Conservation (phyloP, 2,113 vertebrate species). For the Hippocampus mohnikei region DNA sequence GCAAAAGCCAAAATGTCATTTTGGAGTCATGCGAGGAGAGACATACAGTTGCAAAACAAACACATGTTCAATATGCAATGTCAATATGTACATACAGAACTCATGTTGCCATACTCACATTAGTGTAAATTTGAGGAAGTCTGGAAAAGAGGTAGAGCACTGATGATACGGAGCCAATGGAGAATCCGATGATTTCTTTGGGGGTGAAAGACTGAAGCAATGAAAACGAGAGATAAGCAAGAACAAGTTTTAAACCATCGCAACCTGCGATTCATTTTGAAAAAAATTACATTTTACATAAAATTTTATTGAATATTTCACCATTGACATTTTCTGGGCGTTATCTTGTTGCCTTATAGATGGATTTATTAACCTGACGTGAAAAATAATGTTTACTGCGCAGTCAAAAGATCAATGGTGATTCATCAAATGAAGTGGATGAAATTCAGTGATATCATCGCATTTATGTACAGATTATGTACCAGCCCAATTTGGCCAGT, state of each 20-base stretch:
- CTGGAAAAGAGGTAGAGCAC: conserved; percentile 87
- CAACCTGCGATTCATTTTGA: not conserved
- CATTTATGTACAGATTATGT: too few species aligned
- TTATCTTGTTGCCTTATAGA: too few species aligned
- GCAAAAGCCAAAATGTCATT: not conserved
- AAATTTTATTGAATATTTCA: too few species aligned
- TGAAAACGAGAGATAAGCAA: conserved; percentile 1
- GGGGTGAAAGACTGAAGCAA: conserved; percentile 75
- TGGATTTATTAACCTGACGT: too few species aligned
- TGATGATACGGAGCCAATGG: conserved; percentile 83
- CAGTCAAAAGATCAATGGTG: too few species aligned
- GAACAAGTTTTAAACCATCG: not conserved
- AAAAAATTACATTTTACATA: not conserved
- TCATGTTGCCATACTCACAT: conserved; percentile 74
- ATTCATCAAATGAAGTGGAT: too few species aligned
- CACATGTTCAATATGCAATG: not conserved
- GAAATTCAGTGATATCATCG: too few species aligned
- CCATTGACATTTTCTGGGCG: too few species aligned
- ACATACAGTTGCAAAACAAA: not conserved
- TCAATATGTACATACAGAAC: not conserved
- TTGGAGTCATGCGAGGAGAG: too few species aligned
- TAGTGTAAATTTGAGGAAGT: conserved; percentile 88
- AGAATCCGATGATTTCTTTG: conserved; percentile 82
- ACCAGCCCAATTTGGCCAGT: too few species aligned
- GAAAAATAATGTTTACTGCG: too few species aligned